Percentiles rank a stretch among this genome's conserved stretches.
These are phyloP conservation scores for Schizothorax lantsangensis DNA, from an alignment of 2,797 vertebrate genomes.

Conservation along the genomic window DNA sequence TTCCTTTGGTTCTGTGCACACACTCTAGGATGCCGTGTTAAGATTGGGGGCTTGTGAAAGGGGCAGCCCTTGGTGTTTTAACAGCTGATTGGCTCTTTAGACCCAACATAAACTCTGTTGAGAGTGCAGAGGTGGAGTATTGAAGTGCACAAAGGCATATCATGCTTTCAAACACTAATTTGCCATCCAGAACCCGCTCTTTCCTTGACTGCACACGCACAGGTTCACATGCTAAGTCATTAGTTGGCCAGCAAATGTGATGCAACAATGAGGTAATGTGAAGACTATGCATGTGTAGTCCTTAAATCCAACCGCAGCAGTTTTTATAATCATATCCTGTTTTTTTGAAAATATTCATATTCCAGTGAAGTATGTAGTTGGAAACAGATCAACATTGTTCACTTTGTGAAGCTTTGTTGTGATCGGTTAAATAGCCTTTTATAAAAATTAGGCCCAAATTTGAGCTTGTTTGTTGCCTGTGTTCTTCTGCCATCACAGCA, in stretches of 20 bases:
- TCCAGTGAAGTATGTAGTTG: constrained; percentile 56
- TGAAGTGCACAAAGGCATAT: constrained; percentile 2
- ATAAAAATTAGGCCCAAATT: constrained; percentile 32
- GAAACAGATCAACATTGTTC: constrained; percentile 47
- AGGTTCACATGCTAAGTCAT: constrained; percentile 20
- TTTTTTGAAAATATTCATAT: constrained; percentile 49
- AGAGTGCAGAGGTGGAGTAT: constrained; percentile 8
- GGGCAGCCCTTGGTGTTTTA: constrained; percentile 1
- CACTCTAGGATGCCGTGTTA: constrained; percentile 8
- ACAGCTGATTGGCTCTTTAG: constrained; percentile 43
- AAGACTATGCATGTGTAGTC: constrained; percentile 50
- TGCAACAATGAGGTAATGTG: constrained; percentile 57
- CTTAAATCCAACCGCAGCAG: constrained; percentile 53
- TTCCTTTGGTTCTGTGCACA: constrained; percentile 9
- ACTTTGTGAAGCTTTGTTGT: constrained; percentile 45
- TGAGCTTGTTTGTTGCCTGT: constrained; percentile 60
- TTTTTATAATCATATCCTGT: constrained; percentile 51
- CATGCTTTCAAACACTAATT: constrained; percentile 1
- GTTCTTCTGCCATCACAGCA: constrained; percentile 57
- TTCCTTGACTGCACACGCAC: constrained; percentile 21
- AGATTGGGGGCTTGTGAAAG: constrained; percentile 31
- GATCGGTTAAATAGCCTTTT: constrained; percentile 47
- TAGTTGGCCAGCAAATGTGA: constrained; percentile 51
- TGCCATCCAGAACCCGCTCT: background rate
- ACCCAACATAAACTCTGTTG: background rate